Conservation (phyloP, 2,113 vertebrate genomes). For the Heliornis fulica region DNA sequence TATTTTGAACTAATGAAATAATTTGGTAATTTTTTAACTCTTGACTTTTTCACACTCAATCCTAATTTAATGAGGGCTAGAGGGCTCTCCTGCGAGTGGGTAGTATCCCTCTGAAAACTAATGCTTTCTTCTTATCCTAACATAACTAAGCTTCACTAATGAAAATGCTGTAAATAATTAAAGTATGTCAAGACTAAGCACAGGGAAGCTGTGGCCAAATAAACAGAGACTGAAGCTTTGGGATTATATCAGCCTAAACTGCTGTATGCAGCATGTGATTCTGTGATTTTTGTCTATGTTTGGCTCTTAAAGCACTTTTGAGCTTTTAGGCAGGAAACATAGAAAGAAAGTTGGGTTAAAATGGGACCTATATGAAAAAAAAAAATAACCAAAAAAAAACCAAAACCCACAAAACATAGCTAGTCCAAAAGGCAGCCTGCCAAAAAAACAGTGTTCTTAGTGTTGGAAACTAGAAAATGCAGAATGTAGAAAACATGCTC, state of each 20-base stretch:
- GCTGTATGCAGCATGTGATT: neutral
- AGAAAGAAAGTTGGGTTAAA: slow-evolving; percentile 15
- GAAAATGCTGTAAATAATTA: slow-evolving; percentile 49
- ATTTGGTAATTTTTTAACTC: neutral
- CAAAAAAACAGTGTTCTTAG: neutral
- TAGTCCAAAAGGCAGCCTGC: neutral
- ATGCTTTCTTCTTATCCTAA: slow-evolving; percentile 26
- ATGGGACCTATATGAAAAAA: neutral
- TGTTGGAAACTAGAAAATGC: neutral
- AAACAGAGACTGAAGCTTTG: slow-evolving; percentile 25
- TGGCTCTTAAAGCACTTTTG: neutral
- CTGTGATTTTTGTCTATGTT: neutral
- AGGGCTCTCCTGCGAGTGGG: neutral
- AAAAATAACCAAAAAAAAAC: neutral
- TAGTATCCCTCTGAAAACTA: neutral
- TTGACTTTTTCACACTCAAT: neutral
- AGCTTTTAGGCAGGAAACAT: slow-evolving; percentile 22
- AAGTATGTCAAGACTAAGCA: neutral
- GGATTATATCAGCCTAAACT: neutral
- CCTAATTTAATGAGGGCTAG: neutral
- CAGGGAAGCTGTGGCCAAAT: neutral
- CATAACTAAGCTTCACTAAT: slow-evolving; percentile 52
- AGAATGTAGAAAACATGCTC: neutral
- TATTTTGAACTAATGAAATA: neutral
- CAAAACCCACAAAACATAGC: accelerated